phyloP scores from a whole-genome alignment of 2,888 invertebrate genomes.

The Macrosoma leucophasiata region DNA sequence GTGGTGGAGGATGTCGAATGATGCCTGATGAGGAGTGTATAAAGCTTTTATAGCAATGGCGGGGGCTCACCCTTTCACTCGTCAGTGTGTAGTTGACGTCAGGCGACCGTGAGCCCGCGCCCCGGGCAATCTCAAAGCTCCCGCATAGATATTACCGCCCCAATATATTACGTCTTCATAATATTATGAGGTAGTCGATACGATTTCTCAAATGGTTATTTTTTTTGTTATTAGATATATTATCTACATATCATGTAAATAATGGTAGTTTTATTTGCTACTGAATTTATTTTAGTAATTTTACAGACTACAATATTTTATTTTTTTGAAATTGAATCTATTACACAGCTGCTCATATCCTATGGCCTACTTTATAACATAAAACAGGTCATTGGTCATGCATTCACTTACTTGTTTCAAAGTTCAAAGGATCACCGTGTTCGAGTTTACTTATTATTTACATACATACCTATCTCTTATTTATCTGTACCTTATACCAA shows the following conservation, averaged over 20 bases:
- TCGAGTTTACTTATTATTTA: no score
- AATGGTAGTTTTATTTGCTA: no score
- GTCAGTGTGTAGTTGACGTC: slow-evolving; percentile 36
- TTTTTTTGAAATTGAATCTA: slow-evolving; percentile 3
- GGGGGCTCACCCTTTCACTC: slow-evolving; percentile 69
- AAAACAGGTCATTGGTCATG: slow-evolving; percentile 14
- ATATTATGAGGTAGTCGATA: no score
- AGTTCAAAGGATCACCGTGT: no score
- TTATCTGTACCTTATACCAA: no score
- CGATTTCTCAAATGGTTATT: no score
- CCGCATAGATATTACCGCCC: slow-evolving; percentile 11
- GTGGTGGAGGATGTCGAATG: slow-evolving; percentile 57
- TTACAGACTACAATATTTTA: no score
- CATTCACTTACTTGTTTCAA: slow-evolving; percentile 14
- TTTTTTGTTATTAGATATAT: no score
- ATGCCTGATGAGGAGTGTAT: slow-evolving; percentile 48
- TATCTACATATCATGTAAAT: no score
- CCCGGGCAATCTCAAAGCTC: slow-evolving; percentile 38
- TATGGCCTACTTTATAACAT: slow-evolving; percentile 9
- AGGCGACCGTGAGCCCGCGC: slow-evolving; percentile 51
- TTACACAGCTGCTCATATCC: not conserved
- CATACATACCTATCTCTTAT: no score
- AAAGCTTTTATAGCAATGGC: slow-evolving; percentile 57
- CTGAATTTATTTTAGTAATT: no score
- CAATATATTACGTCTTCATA: no score